Evolutionary conservation across 2,113 vertebrate species (phyloP).

Genomic region (Lathamus discolor): DNA sequence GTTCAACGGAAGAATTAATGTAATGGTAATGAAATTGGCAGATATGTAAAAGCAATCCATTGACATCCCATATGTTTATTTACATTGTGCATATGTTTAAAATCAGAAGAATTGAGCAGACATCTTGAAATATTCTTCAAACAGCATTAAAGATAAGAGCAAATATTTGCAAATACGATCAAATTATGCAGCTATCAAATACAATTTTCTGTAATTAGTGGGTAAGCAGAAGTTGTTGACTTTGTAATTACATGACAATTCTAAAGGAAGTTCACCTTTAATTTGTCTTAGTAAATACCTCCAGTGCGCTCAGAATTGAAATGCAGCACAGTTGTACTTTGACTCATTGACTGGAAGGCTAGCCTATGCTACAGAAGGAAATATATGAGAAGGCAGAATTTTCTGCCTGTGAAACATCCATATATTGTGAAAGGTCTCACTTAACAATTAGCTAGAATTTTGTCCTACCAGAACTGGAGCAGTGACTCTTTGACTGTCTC

Average conservation of each 20-base stretch:
- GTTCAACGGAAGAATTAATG: neutral
- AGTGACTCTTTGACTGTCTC: neutral
- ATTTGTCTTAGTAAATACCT: conserved; percentile 32
- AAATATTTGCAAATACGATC: conserved; percentile 60
- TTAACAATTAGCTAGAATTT: neutral
- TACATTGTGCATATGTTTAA: neutral
- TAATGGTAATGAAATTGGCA: neutral
- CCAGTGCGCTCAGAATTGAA: neutral
- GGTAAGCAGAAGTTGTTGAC: conserved; percentile 51
- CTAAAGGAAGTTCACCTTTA: conserved; percentile 37
- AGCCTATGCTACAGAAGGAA: neutral
- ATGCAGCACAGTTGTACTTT: neutral
- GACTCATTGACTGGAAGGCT: accelerated
- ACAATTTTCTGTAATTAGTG: conserved; percentile 62
- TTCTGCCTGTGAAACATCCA: neutral
- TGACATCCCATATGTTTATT: conserved; percentile 1
- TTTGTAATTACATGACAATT: conserved; percentile 65
- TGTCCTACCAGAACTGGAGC: neutral
- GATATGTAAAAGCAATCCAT: neutral
- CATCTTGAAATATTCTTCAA: conserved; percentile 18
- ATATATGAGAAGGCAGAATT: neutral
- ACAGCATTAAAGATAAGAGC: neutral
- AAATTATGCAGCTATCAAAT: conserved; percentile 52
- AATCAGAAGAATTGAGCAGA: conserved; percentile 32
- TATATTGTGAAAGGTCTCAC: neutral